phyloP scores from a whole-genome alignment of 1,140 invertebrate genomes.

The Drosophila triauraria region DNA sequence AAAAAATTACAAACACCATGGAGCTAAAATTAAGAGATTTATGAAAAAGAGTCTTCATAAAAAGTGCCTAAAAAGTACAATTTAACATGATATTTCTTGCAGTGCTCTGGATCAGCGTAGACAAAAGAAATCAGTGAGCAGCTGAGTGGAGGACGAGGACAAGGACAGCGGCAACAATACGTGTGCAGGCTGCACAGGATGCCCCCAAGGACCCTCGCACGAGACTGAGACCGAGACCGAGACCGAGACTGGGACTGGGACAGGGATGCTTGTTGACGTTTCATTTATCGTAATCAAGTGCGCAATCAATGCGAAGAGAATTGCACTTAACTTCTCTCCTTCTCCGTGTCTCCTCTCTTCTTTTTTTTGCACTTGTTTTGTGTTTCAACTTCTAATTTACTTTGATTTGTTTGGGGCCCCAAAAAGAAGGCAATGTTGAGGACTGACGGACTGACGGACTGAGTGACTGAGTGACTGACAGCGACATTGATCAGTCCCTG shows the following conservation, averaged over 20 bases:
- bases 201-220: constrained; percentile 53
- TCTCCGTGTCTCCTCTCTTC: constrained; percentile 1
- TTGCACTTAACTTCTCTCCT: constrained; percentile 64
- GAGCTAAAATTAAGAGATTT: neutral
- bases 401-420: constrained; percentile 59
- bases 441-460: neutral
- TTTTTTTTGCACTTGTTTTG: constrained; percentile 11
- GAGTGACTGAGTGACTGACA: constrained; percentile 19
- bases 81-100: neutral
- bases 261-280: constrained; percentile 72
- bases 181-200: constrained; percentile 54
- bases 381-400: constrained; percentile 68
- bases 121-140: constrained; percentile 76
- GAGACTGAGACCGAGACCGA: neutral
- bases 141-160: constrained; percentile 34
- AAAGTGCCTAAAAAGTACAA: no score
- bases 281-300: constrained; percentile 83
- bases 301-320: constrained; percentile 80
- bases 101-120: constrained; percentile 45
- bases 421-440: constrained; percentile 15
- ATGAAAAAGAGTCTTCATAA: neutral
- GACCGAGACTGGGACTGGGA: neutral
- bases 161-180: constrained; percentile 48
- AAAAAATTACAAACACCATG: neutral
- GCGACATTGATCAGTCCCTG: constrained; percentile 40